Base-by-base conservation (phyloP, 2,888 invertebrate species). In the Brachylomia viminalis region DNA sequence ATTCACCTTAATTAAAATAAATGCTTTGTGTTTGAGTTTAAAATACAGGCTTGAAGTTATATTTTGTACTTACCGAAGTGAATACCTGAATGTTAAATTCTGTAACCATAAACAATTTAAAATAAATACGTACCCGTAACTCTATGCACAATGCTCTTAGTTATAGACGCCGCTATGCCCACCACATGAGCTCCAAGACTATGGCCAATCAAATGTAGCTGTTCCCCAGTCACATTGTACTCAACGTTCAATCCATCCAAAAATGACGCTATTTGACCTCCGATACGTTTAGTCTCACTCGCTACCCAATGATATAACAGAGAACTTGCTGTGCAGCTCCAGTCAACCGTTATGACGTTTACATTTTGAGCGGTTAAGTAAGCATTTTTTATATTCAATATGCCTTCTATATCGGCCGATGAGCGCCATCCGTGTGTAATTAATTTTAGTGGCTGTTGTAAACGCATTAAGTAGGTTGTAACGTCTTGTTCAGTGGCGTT, bases 171-270 rank as follows among this genome's bases (percentile, higher is more conserved):
- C 10, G 74, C 74, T 6, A 30, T 30, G 7, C 59, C 74, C 74
- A 74, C 30, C 0, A 74, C 59, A 49, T 74, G 74, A 20, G 74
- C 74, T 13, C 74, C 74, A 17, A 74, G 59, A 59, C 74, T 75
- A 30, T 74, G 74, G 42, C 74, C 75, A 17, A 74, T 75, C 15
- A 75, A 15, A 42, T 75, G 74, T 15, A 74, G 15, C 15, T 17
- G 59, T 1, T 75, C 75, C 13, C 75, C 74, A n/a, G 17, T 59
- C 10, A 74, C 58, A 10, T 10, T 0, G 15, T 74, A 75, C 30
- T 42, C 4, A 1, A 20, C 1, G 0, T 59, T 49, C n/a, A 74
- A 30, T 10, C 1, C 17, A 30, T 75, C 49, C 20, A 74, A 30
- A 30, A 74, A 74, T 10, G 10, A 0, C 10, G 58, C 74, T 38